Evolutionary conservation across 2,113 vertebrate genomes (phyloP).

Genomic region (Rhagologus leucostigma): DNA sequence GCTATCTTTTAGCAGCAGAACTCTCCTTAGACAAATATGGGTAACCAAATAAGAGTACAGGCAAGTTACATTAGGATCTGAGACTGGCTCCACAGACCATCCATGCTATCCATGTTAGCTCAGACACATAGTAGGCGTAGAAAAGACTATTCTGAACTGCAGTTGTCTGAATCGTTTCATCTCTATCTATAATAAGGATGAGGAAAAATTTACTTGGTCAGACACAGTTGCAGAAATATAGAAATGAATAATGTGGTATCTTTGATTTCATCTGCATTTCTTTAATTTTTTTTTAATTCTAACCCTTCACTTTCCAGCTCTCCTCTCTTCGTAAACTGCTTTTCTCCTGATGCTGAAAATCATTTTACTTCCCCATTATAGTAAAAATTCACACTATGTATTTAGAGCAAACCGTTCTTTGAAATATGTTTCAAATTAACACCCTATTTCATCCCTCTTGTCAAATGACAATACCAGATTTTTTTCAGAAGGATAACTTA

Average conservation of each 20-base stretch:
- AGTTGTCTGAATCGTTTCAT: neutral
- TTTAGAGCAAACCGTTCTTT: neutral
- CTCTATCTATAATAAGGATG: neutral
- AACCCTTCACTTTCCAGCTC: neutral
- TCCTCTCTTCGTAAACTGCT: neutral
- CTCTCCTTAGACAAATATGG: neutral
- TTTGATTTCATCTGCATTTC: neutral
- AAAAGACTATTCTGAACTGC: neutral
- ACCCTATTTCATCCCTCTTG: neutral
- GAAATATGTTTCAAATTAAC: neutral
- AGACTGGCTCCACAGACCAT: neutral
- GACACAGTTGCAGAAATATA: neutral
- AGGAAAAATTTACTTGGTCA: neutral
- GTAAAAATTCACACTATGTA: neutral
- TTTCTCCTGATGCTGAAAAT: neutral
- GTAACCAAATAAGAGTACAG: neutral
- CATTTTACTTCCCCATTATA: neutral
- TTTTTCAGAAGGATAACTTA: neutral
- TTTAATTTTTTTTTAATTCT: neutral
- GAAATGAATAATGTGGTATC: neutral
- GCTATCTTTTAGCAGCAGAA: neutral
- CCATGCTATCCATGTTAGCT: neutral
- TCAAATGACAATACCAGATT: neutral
- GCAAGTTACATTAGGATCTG: neutral
- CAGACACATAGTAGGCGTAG: fast-evolving